Percentiles rank a stretch among this genome's conserved stretches.
Evolutionary conservation across 2,797 vertebrate species (phyloP).

Genomic region (Natrix natrix): DNA sequence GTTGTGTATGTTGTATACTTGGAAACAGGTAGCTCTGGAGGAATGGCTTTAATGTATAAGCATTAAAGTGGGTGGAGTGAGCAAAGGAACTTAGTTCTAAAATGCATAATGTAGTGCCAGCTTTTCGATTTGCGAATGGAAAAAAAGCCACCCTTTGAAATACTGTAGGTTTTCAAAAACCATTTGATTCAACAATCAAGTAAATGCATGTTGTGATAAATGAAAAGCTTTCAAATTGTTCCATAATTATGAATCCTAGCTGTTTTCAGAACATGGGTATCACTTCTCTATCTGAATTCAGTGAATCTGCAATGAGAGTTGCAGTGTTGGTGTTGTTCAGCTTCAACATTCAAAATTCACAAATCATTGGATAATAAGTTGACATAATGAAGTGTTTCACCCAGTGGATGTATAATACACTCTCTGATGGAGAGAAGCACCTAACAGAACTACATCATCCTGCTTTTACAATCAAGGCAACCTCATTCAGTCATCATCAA

Average conservation of each 20-base stretch:
- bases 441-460: background rate
- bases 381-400: background rate
- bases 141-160: background rate
- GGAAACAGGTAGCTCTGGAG: background rate
- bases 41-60: background rate
- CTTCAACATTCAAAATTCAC: background rate
- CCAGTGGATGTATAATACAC: background rate
- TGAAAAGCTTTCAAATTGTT: background rate
- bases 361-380: background rate
- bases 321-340: background rate
- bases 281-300: background rate
- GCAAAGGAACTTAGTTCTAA: background rate
- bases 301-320: background rate
- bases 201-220: background rate
- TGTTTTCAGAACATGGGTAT: background rate
- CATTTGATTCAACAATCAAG: background rate
- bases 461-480: background rate
- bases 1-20: background rate
- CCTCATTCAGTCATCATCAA: background rate
- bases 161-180: background rate
- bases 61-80: background rate
- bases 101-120: background rate
- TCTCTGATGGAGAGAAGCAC: background rate
- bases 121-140: background rate
- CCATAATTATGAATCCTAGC: background rate